phyloP scores from a whole-genome alignment of 2,113 vertebrate genomes.

The Pseudorectes ferrugineus region DNA sequence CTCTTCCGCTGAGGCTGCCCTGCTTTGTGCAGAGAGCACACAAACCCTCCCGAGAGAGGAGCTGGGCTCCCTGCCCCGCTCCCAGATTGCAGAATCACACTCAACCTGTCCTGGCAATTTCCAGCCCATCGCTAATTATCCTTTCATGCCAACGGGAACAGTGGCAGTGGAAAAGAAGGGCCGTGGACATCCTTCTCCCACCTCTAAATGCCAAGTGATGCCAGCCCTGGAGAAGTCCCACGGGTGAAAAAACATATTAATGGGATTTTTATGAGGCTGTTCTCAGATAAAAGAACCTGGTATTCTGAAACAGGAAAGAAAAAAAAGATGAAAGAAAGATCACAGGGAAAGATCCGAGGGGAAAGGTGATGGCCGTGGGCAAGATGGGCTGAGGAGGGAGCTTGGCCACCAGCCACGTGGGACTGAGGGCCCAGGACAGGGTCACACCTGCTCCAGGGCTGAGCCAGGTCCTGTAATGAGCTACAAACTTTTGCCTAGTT shows the following conservation, averaged over 20 bases:
- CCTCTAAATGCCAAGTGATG: background rate
- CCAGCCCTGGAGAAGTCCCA: background rate
- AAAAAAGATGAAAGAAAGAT: background rate
- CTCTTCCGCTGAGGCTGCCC: background rate
- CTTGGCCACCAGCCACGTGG: rapidly evolving
- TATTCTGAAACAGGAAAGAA: background rate
- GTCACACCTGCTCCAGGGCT: background rate
- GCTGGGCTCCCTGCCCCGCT: background rate
- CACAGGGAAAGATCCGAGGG: rapidly evolving
- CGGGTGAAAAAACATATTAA: rapidly evolving
- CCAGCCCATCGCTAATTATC: background rate
- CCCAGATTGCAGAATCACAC: rapidly evolving
- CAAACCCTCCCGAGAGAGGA: rapidly evolving
- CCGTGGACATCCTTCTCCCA: background rate
- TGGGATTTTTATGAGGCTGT: background rate
- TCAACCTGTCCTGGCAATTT: background rate
- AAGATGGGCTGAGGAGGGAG: background rate
- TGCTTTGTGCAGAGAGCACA: background rate
- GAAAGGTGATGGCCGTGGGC: rapidly evolving
- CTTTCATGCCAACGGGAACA: background rate
- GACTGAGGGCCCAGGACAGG: background rate
- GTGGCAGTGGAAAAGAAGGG: rapidly evolving
- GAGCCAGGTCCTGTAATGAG: rapidly evolving
- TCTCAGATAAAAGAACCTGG: background rate
- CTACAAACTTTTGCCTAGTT: background rate